phyloP scores from a whole-genome alignment of 92 coral and sea anemone species.

The Pocillopora grandis region DNA sequence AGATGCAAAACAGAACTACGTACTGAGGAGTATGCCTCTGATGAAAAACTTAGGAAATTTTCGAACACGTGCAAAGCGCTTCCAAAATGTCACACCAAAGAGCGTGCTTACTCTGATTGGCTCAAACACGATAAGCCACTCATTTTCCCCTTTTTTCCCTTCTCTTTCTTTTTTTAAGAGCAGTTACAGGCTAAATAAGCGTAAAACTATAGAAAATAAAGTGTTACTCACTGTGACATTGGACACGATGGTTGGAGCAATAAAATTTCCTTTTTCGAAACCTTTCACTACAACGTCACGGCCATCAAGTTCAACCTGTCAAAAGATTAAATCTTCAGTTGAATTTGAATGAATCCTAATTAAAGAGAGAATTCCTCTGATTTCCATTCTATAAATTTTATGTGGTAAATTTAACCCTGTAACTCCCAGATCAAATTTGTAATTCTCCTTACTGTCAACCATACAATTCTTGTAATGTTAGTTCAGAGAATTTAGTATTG shows the following conservation, averaged over 20 bases:
- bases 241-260: constrained; percentile 93
- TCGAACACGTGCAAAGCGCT: neutral
- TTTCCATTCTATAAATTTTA: too few relatives aligned
- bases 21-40: too few relatives aligned
- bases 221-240: constrained; percentile 71
- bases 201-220: neutral
- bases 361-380: neutral
- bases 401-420: too few relatives aligned
- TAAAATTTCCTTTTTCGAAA: constrained; percentile 94
- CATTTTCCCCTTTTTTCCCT: too few relatives aligned
- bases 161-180: neutral
- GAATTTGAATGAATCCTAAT: neutral
- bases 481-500: too few relatives aligned
- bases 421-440: too few relatives aligned
- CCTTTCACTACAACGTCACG: constrained; percentile 86
- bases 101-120: neutral
- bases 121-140: neutral
- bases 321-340: neutral
- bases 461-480: too few relatives aligned
- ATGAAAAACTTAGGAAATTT: neutral
- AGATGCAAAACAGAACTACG: neutral
- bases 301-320: constrained; percentile 90
- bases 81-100: neutral
- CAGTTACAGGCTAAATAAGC: neutral
- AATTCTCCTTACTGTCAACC: too few relatives aligned